phyloP scores from a whole-genome alignment of 2,113 vertebrate genomes.

The Aviceda subcristata region DNA sequence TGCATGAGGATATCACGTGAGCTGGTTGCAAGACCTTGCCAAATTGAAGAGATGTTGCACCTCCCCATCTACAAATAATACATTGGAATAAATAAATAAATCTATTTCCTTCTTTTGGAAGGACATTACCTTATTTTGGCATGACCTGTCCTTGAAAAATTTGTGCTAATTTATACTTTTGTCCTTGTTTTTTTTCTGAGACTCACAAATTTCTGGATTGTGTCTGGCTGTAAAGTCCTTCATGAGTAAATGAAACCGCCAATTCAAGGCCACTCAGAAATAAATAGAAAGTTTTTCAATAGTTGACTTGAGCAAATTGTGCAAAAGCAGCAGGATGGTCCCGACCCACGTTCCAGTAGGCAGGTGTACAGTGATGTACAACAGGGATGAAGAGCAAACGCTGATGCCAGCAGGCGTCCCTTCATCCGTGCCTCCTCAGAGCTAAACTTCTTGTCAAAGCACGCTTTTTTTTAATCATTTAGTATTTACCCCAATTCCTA shows the following conservation, averaged over 20 bases:
- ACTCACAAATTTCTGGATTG: not conserved
- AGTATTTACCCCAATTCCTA: not conserved
- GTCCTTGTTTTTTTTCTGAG: not conserved
- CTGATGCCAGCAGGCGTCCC: not conserved
- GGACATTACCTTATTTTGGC: not conserved
- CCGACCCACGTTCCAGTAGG: not conserved
- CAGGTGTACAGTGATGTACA: not conserved
- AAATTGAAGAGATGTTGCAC: not conserved
- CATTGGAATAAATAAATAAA: not conserved
- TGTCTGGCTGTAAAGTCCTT: not conserved
- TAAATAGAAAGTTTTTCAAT: not conserved
- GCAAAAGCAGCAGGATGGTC: not conserved
- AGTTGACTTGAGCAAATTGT: not conserved
- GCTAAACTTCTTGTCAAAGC: not conserved
- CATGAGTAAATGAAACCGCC: not conserved
- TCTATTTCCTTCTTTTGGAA: not conserved
- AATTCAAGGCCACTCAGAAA: not conserved
- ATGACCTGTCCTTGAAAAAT: not conserved
- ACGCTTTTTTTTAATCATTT: not conserved
- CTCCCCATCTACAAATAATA: not conserved
- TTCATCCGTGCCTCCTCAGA: not conserved
- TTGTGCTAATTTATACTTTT: not conserved
- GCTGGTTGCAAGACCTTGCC: not conserved
- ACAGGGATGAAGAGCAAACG: not conserved
- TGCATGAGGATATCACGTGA: not conserved